These are phyloP conservation scores for Leptopilina clavipes DNA, from an alignment of 1,140 invertebrate genomes.

Conservation along the genomic window DNA sequence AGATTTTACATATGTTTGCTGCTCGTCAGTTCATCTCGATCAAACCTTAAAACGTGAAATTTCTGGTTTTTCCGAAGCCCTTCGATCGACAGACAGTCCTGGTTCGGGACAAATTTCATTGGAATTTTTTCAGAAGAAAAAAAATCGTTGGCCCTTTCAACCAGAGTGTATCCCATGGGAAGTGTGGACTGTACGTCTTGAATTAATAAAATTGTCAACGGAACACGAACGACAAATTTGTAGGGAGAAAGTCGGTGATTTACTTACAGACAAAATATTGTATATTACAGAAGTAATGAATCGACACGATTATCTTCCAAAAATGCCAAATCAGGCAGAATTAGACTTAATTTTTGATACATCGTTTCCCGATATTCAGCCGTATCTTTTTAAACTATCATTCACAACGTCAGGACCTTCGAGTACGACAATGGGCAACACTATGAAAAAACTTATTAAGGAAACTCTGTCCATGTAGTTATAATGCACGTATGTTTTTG, in stretches of 20 bases:
- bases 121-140: conserved; percentile 96
- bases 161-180: conserved; percentile 96
- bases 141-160: conserved; percentile 86
- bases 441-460: conserved; percentile 92
- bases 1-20: conserved; percentile 97
- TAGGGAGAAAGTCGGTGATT: conserved; percentile 92
- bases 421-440: conserved; percentile 85
- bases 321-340: conserved; percentile 94
- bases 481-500: background rate
- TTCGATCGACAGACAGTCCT: conserved; percentile 84
- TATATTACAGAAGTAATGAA: conserved; percentile 97
- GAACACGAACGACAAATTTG: conserved; percentile 92
- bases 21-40: conserved; percentile 87
- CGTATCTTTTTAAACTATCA: conserved; percentile 93
- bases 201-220: conserved; percentile 88
- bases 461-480: conserved; percentile 76
- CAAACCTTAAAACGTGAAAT: conserved; percentile 87
- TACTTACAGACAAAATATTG: conserved; percentile 93
- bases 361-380: conserved; percentile 92
- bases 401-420: conserved; percentile 84
- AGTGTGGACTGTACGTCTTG: conserved; percentile 95
- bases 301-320: conserved; percentile 94
- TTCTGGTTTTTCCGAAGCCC: conserved; percentile 88
- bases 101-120: conserved; percentile 91
- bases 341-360: conserved; percentile 96